Evolutionary conservation across 2,888 invertebrate genomes (phyloP).

Genomic region (Drosophila nr. perissopoda): DNA sequence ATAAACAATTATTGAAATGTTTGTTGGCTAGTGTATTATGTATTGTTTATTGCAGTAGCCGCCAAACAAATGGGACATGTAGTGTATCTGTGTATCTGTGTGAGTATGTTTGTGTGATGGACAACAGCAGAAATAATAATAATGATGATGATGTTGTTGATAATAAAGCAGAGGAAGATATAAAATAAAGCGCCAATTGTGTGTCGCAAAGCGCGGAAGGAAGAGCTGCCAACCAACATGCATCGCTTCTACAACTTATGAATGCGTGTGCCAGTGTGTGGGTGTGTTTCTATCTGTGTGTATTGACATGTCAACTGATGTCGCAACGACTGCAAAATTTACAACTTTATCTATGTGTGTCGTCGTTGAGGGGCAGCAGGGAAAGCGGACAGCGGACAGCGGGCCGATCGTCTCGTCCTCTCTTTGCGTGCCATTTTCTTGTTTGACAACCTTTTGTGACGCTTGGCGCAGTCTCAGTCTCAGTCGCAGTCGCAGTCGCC

Average conservation of each 20-base stretch:
- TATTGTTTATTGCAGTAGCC: slow-evolving; percentile 15
- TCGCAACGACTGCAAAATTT: slow-evolving; percentile 64
- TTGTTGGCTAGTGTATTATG: slow-evolving; percentile 35
- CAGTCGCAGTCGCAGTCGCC: slow-evolving; percentile 36
- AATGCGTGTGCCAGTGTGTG: background rate
- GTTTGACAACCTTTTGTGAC: slow-evolving; percentile 77
- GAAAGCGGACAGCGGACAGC: slow-evolving; percentile 17
- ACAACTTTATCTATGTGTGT: slow-evolving; percentile 80
- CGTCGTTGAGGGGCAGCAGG: slow-evolving; percentile 38
- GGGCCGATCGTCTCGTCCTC: slow-evolving; percentile 17
- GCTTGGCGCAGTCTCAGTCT: slow-evolving; percentile 35
- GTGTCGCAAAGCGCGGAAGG: slow-evolving; percentile 53
- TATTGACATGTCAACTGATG: slow-evolving; percentile 74
- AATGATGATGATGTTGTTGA: slow-evolving; percentile 49
- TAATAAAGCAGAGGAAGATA: slow-evolving; percentile 68
- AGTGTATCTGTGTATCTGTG: slow-evolving; percentile 9
- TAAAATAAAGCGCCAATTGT: slow-evolving; percentile 75
- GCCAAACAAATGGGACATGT: slow-evolving; percentile 34
- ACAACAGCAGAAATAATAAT: slow-evolving; percentile 28
- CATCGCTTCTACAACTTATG: slow-evolving; percentile 25
- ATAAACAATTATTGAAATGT: slow-evolving; percentile 1
- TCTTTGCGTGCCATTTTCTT: slow-evolving; percentile 77
- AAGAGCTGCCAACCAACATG: slow-evolving; percentile 41
- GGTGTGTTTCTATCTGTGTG: slow-evolving; percentile 26
- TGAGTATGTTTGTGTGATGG: slow-evolving; percentile 15